Percentiles rank a stretch among this genome's conserved stretches.
phyloP scores from a whole-genome alignment of 2,113 vertebrate species.

The Malurus elegans region DNA sequence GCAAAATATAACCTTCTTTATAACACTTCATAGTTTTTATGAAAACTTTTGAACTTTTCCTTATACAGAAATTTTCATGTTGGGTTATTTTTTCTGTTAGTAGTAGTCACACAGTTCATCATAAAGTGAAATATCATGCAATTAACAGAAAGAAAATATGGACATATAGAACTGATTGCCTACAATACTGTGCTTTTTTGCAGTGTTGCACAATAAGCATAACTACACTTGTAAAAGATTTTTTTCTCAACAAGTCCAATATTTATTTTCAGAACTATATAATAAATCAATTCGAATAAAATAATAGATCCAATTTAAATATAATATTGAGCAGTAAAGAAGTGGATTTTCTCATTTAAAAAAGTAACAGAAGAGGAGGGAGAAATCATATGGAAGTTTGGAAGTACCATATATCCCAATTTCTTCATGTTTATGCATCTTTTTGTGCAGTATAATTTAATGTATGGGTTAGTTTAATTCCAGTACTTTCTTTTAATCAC shows the following conservation, averaged over 20 bases:
- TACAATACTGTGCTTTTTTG: background rate
- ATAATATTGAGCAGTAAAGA: background rate
- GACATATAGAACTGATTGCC: background rate
- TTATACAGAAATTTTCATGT: background rate
- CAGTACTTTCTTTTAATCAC: background rate
- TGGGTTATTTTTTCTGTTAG: background rate
- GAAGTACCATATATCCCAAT: background rate
- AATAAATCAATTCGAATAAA: background rate
- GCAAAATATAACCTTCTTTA: background rate
- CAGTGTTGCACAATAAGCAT: background rate
- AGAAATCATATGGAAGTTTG: background rate
- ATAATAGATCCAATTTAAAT: background rate
- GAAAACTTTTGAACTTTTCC: background rate
- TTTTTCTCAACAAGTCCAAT: background rate
- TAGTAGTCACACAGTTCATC: background rate
- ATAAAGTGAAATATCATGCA: background rate
- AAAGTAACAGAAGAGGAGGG: background rate
- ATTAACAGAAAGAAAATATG: background rate
- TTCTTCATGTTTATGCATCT: background rate
- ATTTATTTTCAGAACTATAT: background rate
- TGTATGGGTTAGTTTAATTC: background rate
- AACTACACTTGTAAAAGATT: background rate
- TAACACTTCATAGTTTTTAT: background rate
- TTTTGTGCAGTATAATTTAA: background rate
- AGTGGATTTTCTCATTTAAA: background rate